Conservation (phyloP, 2,888 invertebrate genomes). For the Apamea epomidion region DNA sequence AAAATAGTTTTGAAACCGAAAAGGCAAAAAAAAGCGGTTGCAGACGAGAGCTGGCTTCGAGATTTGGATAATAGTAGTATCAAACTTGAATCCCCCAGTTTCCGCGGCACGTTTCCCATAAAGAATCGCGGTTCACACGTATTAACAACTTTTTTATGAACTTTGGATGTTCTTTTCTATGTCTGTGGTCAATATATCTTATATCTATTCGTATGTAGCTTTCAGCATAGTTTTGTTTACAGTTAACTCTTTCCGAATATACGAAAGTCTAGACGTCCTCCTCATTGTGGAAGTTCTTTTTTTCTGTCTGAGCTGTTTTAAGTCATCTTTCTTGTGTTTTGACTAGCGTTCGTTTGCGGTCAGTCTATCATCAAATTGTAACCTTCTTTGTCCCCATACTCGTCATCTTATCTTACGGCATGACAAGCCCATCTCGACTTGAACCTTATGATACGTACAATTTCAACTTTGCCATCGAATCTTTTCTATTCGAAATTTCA, state of each 20-base stretch:
- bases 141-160: conserved; percentile 57
- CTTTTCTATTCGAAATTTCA: conserved; percentile 38
- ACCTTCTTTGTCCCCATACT: background rate
- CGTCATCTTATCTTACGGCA: conserved; percentile 17
- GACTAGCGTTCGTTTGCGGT: too few species aligned
- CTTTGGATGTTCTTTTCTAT: conserved; percentile 25
- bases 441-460: conserved; percentile 30
- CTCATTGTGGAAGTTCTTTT: too few species aligned
- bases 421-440: conserved; percentile 17
- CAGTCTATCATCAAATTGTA: background rate
- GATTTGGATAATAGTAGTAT: conserved; percentile 60
- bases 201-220: background rate
- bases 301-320: background rate
- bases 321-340: too few species aligned
- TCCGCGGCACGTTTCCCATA: conserved; percentile 63
- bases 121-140: conserved; percentile 63
- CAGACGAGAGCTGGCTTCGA: conserved; percentile 39
- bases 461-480: conserved; percentile 18
- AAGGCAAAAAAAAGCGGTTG: conserved; percentile 49
- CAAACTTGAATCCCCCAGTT: conserved; percentile 59
- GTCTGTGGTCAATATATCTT: conserved; percentile 1
- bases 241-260: background rate
- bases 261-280: background rate
- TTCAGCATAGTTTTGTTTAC: background rate
- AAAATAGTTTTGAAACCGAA: conserved; percentile 64